Evolutionary conservation across 1,140 invertebrate species (phyloP).

Genomic region (Bombus waltoni): DNA sequence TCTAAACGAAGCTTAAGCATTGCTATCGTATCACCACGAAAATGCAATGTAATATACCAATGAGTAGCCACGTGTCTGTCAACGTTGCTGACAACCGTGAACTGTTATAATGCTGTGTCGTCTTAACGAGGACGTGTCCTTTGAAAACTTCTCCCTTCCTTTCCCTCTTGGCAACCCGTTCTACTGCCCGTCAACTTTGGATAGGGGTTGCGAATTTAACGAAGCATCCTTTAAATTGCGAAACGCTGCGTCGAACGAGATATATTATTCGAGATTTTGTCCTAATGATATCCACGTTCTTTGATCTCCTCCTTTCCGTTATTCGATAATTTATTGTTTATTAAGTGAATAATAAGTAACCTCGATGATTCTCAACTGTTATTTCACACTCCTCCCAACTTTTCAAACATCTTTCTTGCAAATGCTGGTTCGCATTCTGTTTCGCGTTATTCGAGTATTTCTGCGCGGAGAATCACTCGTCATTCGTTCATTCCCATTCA

Average conservation of each 20-base stretch:
- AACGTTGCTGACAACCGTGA: conserved; percentile 57
- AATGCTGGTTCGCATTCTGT: not conserved
- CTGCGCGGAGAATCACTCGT: not conserved
- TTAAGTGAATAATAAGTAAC: not conserved
- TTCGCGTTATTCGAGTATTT: not conserved
- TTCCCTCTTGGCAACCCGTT: conserved; percentile 64
- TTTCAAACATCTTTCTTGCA: no score
- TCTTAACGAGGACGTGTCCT: conserved; percentile 76
- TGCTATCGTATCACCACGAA: not conserved
- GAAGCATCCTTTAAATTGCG: conserved; percentile 67
- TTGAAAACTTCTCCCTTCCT: conserved; percentile 72
- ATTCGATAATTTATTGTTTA: not conserved
- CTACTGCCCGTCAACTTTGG: conserved; percentile 73
- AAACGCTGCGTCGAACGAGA: conserved; percentile 33
- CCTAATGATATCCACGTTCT: not conserved
- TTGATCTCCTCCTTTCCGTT: not conserved
- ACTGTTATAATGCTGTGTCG: conserved; percentile 76
- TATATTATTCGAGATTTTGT: conserved; percentile 35
- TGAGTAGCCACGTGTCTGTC: conserved; percentile 63
- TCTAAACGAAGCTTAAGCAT: not conserved
- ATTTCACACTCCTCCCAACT: not conserved
- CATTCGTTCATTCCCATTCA: not conserved
- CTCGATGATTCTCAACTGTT: not conserved
- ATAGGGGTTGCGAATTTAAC: conserved; percentile 72
- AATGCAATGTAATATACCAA: conserved; percentile 56